A percentile compares a stretch with the other conserved stretches of the same genome.
Conservation (phyloP, 2,113 vertebrate genomes). For the Prunella fulvescens region DNA sequence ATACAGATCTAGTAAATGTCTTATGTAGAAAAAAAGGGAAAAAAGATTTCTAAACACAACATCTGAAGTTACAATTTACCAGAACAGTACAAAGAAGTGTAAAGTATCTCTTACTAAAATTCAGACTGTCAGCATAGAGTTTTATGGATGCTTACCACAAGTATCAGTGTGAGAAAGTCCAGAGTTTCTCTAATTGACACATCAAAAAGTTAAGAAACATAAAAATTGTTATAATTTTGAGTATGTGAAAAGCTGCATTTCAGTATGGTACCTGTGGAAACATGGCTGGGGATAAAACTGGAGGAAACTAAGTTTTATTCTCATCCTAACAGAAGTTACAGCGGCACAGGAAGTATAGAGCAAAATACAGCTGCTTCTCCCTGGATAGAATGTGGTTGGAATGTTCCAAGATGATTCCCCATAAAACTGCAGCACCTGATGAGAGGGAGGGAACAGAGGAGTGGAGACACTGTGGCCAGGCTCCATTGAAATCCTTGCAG, state of each 20-base stretch:
- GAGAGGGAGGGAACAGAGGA: not conserved
- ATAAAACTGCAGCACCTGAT: not conserved
- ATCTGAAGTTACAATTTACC: not conserved
- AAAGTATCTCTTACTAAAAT: not conserved
- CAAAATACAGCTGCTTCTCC: not conserved
- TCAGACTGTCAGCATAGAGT: not conserved
- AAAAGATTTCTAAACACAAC: not conserved
- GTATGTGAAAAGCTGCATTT: not conserved
- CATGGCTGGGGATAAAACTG: not conserved
- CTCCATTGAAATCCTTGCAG: not conserved
- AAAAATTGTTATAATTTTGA: not conserved
- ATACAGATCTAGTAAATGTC: not conserved
- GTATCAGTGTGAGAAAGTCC: not conserved
- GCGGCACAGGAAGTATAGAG: rapidly evolving
- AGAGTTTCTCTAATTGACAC: not conserved
- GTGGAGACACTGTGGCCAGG: rapidly evolving
- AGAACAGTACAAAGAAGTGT: not conserved
- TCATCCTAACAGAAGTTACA: not conserved
- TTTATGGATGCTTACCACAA: not conserved
- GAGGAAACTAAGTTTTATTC: not conserved
- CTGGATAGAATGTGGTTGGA: not conserved
- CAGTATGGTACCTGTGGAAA: not conserved
- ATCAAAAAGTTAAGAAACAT: not conserved
- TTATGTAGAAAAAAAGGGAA: not conserved
- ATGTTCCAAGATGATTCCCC: not conserved